Conservation (phyloP, 2,797 vertebrate species). For the Australoheros facetus region DNA sequence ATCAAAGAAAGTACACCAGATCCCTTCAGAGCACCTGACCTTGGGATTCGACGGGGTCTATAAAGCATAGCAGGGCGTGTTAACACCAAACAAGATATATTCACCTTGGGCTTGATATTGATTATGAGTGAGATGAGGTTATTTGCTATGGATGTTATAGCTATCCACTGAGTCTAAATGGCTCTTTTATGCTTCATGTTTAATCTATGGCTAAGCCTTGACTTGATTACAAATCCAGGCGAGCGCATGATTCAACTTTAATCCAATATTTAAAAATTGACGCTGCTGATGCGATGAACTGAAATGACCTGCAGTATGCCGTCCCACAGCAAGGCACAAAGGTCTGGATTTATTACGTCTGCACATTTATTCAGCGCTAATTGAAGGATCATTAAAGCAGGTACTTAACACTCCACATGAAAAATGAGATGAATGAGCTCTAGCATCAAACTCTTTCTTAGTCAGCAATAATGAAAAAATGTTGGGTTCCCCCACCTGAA, state of each 20-base stretch:
- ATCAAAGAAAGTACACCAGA: constrained; percentile 54
- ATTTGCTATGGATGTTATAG: constrained; percentile 46
- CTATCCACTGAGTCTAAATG: constrained; percentile 33
- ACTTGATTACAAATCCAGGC: constrained; percentile 35
- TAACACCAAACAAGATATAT: constrained; percentile 50
- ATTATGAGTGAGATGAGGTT: constrained; percentile 49
- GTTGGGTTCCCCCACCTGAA: background rate
- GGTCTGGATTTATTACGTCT: constrained; percentile 2
- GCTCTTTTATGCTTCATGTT: constrained; percentile 43
- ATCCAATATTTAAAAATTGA: constrained; percentile 39
- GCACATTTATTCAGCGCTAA: constrained; percentile 15
- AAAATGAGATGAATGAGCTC: background rate
- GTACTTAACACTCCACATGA: background rate
- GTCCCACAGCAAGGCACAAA: background rate
- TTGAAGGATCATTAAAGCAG: constrained; percentile 5
- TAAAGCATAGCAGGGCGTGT: constrained; percentile 29
- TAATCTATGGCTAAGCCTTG: constrained; percentile 32
- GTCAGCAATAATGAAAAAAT: background rate
- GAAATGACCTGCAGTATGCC: background rate
- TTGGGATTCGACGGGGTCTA: constrained; percentile 45
- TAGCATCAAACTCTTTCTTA: background rate
- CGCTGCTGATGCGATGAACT: constrained; percentile 15
- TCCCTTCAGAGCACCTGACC: constrained; percentile 39
- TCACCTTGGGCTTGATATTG: constrained; percentile 55
- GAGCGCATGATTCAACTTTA: constrained; percentile 21